Base-by-base conservation (phyloP, 2,888 invertebrate species). In the Bombylius discolor region DNA sequence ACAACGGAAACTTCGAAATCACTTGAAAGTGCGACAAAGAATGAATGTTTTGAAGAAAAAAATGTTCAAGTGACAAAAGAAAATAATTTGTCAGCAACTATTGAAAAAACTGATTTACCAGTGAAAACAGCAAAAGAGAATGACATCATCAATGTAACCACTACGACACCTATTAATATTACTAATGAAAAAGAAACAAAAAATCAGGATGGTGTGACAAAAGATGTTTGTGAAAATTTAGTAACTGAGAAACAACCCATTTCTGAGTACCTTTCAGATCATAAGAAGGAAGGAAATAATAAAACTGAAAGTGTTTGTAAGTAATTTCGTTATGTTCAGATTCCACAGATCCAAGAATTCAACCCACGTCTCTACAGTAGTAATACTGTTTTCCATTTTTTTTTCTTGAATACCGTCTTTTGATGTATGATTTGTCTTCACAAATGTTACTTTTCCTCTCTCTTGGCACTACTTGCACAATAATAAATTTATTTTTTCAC, bases 191-290 rank as follows among this genome's bases (percentile, higher is more conserved):
- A 23, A 23, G 23, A 23, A 23, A 23, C 23, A 23, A 1, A 36
- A 36, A 5, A 36, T 3, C 34, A 36, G 5, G 8, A 5, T 7
- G 39, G 11, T 51, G 49, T 49, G 48, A 32, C 48, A 42, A 46
- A 49, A 50, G 46, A 45, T 42, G 53, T 59, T 47, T 56, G 57
- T 48, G 59, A 56, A 55, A 63, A 57, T 60, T 57, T 51, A 52
- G 59, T 62, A 49, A 54, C 61, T 34, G 58, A 62, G 5, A 64
- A 63, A 67, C 67, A 59, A 58, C 63, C 57, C 64, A 66, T 59
- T 65, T 65, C 62, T 36, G 51, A 55, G 14, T 31, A 48, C n/a
- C 33, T 33, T 31, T 13, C 48, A 48, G 54, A 51, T 13, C 56
- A 49, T 32, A 56, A 59, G 49, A 47, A 50, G 31, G 56, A 44